Conservation (phyloP, 2,113 vertebrate species). For the Silurus meridionalis region DNA sequence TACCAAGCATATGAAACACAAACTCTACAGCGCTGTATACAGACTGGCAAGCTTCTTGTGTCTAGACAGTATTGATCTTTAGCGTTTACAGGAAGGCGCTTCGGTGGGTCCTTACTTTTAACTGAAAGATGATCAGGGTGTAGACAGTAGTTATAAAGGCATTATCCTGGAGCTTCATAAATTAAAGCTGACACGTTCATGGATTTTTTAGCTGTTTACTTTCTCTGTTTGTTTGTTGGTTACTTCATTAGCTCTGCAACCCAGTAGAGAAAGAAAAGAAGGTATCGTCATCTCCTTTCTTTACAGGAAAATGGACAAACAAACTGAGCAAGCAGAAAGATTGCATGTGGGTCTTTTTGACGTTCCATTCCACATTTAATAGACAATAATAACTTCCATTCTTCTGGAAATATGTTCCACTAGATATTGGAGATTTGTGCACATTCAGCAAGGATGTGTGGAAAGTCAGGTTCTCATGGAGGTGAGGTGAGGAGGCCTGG, state of each 20-base stretch:
- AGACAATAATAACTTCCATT: no score
- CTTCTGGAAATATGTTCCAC: no score
- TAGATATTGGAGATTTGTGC: no score
- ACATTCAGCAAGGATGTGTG: no score
- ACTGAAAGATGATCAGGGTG: slow-evolving; percentile 16
- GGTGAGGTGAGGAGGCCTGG: no score
- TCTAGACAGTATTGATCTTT: slow-evolving; percentile 23
- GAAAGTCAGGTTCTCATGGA: no score
- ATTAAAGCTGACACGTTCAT: slow-evolving; percentile 6
- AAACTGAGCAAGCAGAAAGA: background rate
- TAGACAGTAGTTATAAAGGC: background rate
- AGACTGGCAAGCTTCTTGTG: background rate
- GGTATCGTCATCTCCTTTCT: background rate
- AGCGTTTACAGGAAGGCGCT: background rate
- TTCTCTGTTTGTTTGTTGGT: background rate
- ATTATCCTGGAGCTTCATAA: background rate
- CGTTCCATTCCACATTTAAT: no score
- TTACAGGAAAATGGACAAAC: background rate
- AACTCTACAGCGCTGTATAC: background rate
- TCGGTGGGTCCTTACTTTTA: background rate
- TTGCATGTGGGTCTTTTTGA: background rate
- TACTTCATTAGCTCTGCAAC: background rate
- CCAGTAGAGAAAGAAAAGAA: background rate
- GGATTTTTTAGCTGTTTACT: background rate
- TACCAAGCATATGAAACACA: background rate